Conservation (phyloP, 2,888 invertebrate species). For the Alloscopus bannaensis region DNA sequence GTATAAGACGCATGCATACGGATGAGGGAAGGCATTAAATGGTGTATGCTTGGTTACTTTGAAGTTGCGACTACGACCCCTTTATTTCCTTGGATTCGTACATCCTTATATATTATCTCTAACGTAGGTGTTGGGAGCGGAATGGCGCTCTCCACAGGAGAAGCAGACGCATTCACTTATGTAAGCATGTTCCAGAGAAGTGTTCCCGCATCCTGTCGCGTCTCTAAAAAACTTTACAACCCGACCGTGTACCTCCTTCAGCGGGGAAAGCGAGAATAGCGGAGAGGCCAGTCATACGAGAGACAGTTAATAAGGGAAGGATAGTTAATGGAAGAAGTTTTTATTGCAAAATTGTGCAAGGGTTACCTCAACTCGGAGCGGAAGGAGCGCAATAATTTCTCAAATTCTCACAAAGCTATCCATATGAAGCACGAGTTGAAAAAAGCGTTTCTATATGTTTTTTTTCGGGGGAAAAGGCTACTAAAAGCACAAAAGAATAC, state of each 20-base stretch:
- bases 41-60: constrained; percentile 36
- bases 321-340: constrained; percentile 58
- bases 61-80: constrained; percentile 20
- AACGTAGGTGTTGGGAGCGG: not conserved
- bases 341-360: constrained; percentile 53
- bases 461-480: not conserved
- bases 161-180: not conserved
- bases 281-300: not conserved
- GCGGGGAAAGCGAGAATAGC: no score
- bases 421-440: constrained; percentile 26
- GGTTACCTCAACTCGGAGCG: constrained; percentile 53
- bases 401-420: constrained; percentile 46
- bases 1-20: constrained; percentile 28
- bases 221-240: no score
- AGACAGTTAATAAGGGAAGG: constrained; percentile 41
- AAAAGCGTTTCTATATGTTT: no score
- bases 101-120: constrained; percentile 6
- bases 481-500: constrained; percentile 9
- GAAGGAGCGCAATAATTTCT: constrained; percentile 55
- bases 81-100: not conserved
- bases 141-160: not conserved
- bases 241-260: no score
- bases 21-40: constrained; percentile 38
- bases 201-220: not conserved
- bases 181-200: constrained; percentile 12